These are phyloP conservation scores for Trinectes maculatus DNA, from an alignment of 2,113 vertebrate genomes.

Conservation along the genomic window DNA sequence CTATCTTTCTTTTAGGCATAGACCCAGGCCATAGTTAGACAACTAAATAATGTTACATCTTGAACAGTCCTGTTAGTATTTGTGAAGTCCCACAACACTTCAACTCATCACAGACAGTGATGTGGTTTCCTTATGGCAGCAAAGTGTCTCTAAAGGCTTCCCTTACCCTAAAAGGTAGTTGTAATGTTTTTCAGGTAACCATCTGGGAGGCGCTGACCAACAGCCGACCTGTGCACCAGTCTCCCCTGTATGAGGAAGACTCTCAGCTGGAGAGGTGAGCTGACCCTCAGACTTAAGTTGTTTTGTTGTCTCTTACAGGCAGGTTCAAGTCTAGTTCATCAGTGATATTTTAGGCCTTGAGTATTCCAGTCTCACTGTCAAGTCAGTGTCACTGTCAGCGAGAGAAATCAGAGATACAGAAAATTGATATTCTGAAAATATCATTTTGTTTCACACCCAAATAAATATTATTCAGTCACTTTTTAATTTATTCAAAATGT, in stretches of 20 bases:
- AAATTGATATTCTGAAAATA: too few species aligned
- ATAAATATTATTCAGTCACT: too few species aligned
- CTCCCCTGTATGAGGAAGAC: conserved; percentile 87
- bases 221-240: conserved; percentile 84
- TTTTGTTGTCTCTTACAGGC: not conserved
- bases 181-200: conserved; percentile 84
- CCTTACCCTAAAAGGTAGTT: not conserved
- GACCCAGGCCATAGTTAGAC: not conserved
- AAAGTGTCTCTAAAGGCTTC: not conserved
- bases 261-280: conserved; percentile 90
- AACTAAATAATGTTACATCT: not conserved
- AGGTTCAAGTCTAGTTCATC: not conserved
- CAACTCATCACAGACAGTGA: too few species aligned
- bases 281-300: too few species aligned
- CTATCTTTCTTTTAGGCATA: not conserved
- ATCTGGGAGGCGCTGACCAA: conserved; percentile 96
- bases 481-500: too few species aligned
- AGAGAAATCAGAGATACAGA: too few species aligned
- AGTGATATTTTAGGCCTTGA: not conserved
- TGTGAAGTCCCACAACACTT: too few species aligned
- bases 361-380: too few species aligned
- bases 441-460: too few species aligned
- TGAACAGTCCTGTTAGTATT: too few species aligned
- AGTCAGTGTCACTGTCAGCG: too few species aligned
- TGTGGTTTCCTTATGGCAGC: too few species aligned